Evolutionary conservation across 2,888 invertebrate species (phyloP).

Genomic region (Stratiomys singularior): DNA sequence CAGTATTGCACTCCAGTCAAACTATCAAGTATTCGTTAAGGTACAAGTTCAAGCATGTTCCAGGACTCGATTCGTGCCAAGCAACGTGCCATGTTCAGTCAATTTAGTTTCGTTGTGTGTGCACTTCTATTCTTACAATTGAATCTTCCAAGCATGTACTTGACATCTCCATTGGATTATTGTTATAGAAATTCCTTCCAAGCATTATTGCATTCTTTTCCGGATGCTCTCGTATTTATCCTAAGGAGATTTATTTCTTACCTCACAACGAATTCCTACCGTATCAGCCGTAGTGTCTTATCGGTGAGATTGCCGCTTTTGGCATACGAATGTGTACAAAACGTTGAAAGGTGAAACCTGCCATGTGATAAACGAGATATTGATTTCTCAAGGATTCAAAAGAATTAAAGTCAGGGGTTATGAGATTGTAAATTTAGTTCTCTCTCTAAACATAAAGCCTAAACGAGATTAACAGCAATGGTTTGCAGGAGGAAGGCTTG

Average conservation of each 20-base stretch:
- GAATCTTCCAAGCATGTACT: constrained; percentile 21
- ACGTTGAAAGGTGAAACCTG: background rate
- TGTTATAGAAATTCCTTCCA: constrained; percentile 30
- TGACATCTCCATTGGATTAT: constrained; percentile 35
- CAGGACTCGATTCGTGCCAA: background rate
- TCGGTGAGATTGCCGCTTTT: background rate
- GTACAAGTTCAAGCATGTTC: background rate
- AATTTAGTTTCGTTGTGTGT: background rate
- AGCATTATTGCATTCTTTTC: constrained; percentile 27
- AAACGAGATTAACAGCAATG: too few species aligned
- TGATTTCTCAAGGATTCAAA: background rate
- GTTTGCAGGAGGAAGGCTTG: too few species aligned
- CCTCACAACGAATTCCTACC: background rate
- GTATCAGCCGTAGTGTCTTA: background rate
- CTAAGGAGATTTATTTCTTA: constrained; percentile 12
- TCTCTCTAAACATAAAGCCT: too few species aligned
- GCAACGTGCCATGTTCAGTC: background rate
- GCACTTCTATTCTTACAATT: constrained; percentile 8
- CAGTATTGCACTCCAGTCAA: background rate
- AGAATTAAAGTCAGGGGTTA: background rate
- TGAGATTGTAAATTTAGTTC: too few species aligned
- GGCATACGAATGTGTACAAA: background rate
- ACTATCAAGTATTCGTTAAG: background rate
- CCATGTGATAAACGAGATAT: background rate
- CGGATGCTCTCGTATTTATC: constrained; percentile 8